Conservation (phyloP, 2,113 vertebrate genomes). For the Paratilapia polleni region DNA sequence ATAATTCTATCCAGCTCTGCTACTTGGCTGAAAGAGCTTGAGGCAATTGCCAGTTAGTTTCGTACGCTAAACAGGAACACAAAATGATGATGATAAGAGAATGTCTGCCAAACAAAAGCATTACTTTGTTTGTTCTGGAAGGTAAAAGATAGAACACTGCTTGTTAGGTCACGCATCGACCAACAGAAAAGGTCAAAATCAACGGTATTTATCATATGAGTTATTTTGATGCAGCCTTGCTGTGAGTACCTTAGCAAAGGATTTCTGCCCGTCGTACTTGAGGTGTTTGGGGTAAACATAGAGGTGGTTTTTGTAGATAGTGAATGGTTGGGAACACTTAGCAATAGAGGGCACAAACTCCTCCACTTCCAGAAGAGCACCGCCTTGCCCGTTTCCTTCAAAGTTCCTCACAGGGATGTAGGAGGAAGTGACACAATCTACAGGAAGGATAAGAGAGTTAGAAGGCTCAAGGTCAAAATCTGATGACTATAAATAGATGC, state of each 20-base stretch:
- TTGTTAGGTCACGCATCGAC: neutral
- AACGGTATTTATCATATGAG: neutral
- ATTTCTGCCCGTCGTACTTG: constrained; percentile 96
- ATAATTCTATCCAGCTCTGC: constrained; percentile 53
- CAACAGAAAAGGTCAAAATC: neutral
- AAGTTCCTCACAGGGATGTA: constrained; percentile 94
- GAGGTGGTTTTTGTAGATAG: constrained; percentile 96
- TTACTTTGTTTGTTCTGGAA: neutral
- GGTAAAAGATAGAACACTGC: neutral
- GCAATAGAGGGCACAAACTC: constrained; percentile 96
- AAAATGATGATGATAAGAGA: constrained; percentile 19
- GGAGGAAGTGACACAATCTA: constrained; percentile 95
- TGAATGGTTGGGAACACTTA: constrained; percentile 94
- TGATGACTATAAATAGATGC: neutral
- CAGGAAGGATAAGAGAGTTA: constrained; percentile 15
- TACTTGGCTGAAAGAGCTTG: constrained; percentile 9
- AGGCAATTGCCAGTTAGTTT: constrained; percentile 39
- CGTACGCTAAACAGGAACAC: constrained; percentile 10
- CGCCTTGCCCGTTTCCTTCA: constrained; percentile 79
- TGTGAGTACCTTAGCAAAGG: constrained; percentile 90
- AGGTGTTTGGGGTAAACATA: constrained; percentile 95
- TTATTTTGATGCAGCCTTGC: neutral
- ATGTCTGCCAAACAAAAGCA: constrained; percentile 21
- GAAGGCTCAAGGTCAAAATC: neutral
- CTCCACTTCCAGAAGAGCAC: constrained; percentile 90